Evolutionary conservation across 1,140 invertebrate species (phyloP), one percentile per base, ranked within the genome.

Genomic region (Liolophura sinensis): DNA sequence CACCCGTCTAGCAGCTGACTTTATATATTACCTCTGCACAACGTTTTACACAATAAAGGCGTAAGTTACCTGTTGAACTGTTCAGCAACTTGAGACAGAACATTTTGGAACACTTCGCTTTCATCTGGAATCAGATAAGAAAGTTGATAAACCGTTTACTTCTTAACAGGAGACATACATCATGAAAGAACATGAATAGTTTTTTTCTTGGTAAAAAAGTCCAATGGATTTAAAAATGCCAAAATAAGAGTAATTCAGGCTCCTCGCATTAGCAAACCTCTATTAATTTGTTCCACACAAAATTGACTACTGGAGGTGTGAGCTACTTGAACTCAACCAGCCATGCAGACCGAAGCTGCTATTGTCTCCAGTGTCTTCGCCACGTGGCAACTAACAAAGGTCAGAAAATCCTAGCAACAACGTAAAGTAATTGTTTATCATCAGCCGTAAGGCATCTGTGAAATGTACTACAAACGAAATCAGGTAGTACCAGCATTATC

Each of bases 41-140:
- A 52, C 40, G 46, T 47, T 3, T 24, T 16, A n/a, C 16, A 54
- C 16, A 6, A 52, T 4, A 1, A 51, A 47, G 54, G 22, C 15
- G 18, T 20, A 59, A 40, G 69, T 69, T 70, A 82, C 80, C 74
- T 78, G 72, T 77, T 82, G 47, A 82, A 76, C 61, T 82, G 79
- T 24, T 81, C 75, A 0, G 80, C 74, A 6, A 82, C 79, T 22
- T 80, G 75, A 0, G 75, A 72, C 18, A 82, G 71, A 14, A 81
- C 76, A 16, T 75, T 73, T 40, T 76, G 74, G 52, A 82, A 73
- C 3, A 78, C 74, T 55, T 78, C 79, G n/a, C 69, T 71, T 47
- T 80, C 78, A 51, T 69, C 75, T 72, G 67, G 52, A 71, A 69
- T 52, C 50, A 66, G 61, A 51, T 22, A 31, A 18, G 5, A 11